phyloP scores from a whole-genome alignment of 1,140 invertebrate genomes.

The Nomia melanderi region DNA sequence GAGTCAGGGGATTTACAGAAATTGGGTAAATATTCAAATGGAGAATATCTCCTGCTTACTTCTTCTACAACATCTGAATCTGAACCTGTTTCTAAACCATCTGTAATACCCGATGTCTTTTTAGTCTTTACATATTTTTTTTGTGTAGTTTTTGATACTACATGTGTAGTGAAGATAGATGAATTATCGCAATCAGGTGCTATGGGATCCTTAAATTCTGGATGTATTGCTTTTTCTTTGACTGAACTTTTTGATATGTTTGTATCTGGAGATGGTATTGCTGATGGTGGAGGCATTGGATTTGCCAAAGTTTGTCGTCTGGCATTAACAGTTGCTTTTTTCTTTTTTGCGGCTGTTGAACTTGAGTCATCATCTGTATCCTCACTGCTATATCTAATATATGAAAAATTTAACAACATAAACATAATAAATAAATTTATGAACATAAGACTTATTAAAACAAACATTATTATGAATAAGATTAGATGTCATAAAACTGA shows the following conservation, averaged over 20 bases:
- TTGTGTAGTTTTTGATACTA: slow-evolving; percentile 57
- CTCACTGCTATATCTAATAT: slow-evolving; percentile 76
- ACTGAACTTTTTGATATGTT: slow-evolving; percentile 58
- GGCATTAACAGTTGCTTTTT: slow-evolving; percentile 61
- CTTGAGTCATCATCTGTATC: slow-evolving; percentile 75
- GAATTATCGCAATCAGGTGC: slow-evolving; percentile 54
- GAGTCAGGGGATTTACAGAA: slow-evolving; percentile 56
- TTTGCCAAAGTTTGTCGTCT: slow-evolving; percentile 77
- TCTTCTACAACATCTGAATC: slow-evolving; percentile 79
- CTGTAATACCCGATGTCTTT: slow-evolving; percentile 75
- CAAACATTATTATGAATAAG: no score
- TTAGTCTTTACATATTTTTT: slow-evolving; percentile 77
- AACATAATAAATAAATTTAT: not conserved
- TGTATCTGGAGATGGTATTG: slow-evolving; percentile 33
- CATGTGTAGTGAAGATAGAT: slow-evolving; percentile 41
- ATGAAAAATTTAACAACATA: slow-evolving; percentile 17
- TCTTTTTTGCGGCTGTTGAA: slow-evolving; percentile 67
- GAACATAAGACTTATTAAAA: no score
- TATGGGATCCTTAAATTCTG: slow-evolving; percentile 61
- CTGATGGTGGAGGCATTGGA: slow-evolving; percentile 77
- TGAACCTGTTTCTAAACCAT: slow-evolving; percentile 83
- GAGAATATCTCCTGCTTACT: slow-evolving; percentile 46
- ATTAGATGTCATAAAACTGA: no score
- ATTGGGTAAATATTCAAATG: slow-evolving; percentile 53
- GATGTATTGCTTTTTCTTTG: slow-evolving; percentile 64